phyloP scores from a whole-genome alignment of 2,888 invertebrate species.

The Nipponacmea schrenckii region DNA sequence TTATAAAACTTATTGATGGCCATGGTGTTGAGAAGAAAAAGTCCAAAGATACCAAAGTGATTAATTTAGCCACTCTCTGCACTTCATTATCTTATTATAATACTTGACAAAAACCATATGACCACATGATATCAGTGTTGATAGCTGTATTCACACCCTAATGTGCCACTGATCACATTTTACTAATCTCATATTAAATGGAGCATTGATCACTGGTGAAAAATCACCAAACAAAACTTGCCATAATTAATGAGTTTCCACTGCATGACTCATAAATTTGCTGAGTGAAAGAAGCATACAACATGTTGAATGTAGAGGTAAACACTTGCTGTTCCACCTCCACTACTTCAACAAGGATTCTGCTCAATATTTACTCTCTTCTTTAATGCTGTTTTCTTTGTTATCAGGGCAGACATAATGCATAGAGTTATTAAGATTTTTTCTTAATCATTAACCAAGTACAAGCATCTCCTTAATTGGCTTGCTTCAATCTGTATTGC shows the following conservation, averaged over 20 bases:
- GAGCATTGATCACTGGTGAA: background rate
- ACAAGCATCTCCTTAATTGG: too few species aligned
- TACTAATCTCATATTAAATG: slow-evolving; percentile 1
- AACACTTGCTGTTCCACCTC: background rate
- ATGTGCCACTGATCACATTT: background rate
- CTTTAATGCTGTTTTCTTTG: background rate
- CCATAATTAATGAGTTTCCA: slow-evolving; percentile 4
- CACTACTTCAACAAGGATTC: background rate
- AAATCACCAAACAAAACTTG: background rate
- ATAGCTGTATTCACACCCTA: background rate
- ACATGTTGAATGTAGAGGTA: slow-evolving; percentile 1
- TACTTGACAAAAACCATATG: slow-evolving; percentile 6
- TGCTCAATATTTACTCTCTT: background rate
- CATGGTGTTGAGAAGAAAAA: too few species aligned
- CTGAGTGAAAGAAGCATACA: slow-evolving; percentile 1
- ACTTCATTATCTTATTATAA: background rate
- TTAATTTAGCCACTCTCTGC: background rate
- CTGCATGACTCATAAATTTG: slow-evolving; percentile 3
- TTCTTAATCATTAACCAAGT: too few species aligned
- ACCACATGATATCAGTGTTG: background rate
- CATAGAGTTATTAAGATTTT: background rate
- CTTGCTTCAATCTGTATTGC: too few species aligned
- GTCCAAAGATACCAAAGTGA: too few species aligned
- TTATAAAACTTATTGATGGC: too few species aligned
- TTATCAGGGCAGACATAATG: background rate